Conservation (phyloP, 2,113 vertebrate genomes). For the Cynocephalus volans region DNA sequence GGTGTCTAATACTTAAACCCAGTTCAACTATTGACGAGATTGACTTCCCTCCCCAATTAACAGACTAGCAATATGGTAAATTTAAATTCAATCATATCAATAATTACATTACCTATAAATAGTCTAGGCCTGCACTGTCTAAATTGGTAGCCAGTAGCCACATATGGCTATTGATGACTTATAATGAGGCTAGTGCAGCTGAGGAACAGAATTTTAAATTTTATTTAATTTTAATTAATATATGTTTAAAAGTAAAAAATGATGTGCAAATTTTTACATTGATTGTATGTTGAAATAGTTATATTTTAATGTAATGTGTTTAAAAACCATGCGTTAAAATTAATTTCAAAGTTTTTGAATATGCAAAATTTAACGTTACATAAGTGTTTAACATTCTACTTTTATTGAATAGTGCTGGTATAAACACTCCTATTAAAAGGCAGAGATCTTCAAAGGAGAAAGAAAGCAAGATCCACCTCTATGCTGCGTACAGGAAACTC, state of each 20-base stretch:
- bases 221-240: slow-evolving; percentile 29
- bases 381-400: background rate
- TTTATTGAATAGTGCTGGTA: background rate
- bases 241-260: background rate
- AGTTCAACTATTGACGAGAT: background rate
- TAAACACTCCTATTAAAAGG: background rate
- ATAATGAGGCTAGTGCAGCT: background rate
- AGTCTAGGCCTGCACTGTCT: background rate
- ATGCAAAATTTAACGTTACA: background rate
- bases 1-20: background rate
- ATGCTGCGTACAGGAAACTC: background rate
- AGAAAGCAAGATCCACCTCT: background rate
- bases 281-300: background rate
- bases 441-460: background rate
- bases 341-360: slow-evolving; percentile 5
- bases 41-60: background rate
- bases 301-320: background rate
- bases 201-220: background rate
- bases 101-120: background rate
- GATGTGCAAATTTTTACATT: background rate
- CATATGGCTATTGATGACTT: background rate
- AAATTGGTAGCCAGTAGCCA: background rate
- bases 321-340: slow-evolving; percentile 24
- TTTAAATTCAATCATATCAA: background rate
- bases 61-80: background rate